Base-by-base conservation (phyloP, 2,113 vertebrate species). In the Daubentonia madagascariensis region DNA sequence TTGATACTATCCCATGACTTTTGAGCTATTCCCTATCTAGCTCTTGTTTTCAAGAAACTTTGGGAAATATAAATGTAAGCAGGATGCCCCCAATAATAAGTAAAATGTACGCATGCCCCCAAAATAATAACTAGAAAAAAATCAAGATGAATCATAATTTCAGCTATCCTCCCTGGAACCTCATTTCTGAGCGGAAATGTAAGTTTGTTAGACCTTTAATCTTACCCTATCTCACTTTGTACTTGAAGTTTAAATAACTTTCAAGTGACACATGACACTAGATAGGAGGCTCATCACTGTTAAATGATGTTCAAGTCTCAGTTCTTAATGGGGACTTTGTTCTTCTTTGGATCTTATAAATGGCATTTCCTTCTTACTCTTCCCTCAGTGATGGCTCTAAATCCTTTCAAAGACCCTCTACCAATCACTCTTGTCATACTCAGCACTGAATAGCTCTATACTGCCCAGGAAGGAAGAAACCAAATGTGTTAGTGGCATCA, bases 311-410 rank as follows among this genome's bases (percentile, higher is more conserved):
- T 98, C 97, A 97, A 91, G 88, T 88, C 97, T 97, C 93, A 78
- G 88, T 98, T 97, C 96, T 98, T 98, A 98, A 98, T 96, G 97
- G 89, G 52, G 92, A 98, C 94, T 97, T 94, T 98, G 97, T 96
- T 98, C 97, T 97, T 98, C 98, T 96, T 93, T 89, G 85, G 90
- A 84, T 98, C 95, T 98, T 97, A 98, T 89, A 98, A 98, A 98
- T 97, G 88, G 68, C 52, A 87, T 96, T 96, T 97, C 18, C 92
- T 96, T 95, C 91, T 57, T 87, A 84, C 84, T 94, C 81, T 97
- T 98, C 95, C 91, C 70, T 91, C 80, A 87, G 73, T 96, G 96
- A 97, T 96, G 85, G 48, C 96, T 98, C 85, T 97, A 97, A 97
- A 94, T 88, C 93, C 92, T 98, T 97, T 97, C 92, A 97, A 97